Base-by-base conservation (phyloP, 2,797 vertebrate genomes). In the Echeneis naucrates region DNA sequence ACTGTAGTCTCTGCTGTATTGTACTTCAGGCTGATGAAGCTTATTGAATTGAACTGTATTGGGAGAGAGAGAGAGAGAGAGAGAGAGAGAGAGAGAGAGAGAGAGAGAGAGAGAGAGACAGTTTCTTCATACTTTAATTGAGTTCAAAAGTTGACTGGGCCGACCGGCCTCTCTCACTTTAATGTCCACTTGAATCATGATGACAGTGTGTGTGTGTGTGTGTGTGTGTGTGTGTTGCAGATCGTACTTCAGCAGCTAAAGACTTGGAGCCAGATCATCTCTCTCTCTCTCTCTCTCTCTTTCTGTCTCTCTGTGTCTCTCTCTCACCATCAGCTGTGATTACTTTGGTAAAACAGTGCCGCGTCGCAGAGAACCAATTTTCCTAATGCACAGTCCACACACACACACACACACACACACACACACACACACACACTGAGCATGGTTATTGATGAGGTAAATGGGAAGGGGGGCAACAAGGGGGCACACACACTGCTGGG, bases 401-500 rank as follows among this genome's bases (percentile, higher is more conserved):
- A 71, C 85, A 81, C 75, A 62, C 74, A 69, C 74, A 52, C 70
- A 66, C 75, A 61, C 53, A 63, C 57, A 62, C 71, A 50, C 50
- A 59, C 75, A 47, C 55, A 53, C 66, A 54, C 55, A 65, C 72
- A 47, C 55, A 53, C 66, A 54, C 55, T 60, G 55, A 55, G 83
- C 82, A 87, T 78, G 85, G 92, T 93, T 95, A 94, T 94, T 94
- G 93, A 94, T 93, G 93, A 92, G 91, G 83, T 79, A 89, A 90
- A 91, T 90, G 87, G 87, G 86, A 87, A 90, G 83, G 81, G 84
- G 90, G 82, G 71, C 83, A 85, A 90, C 77, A 61, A 80, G 72
- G 90, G 89, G 90, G 84, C 91, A 90, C 88, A 87, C 80, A 88
- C 71, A 80, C 81, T 89, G 88, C 87, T 90, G 91, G 88, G 85